Conservation (phyloP, 2,888 invertebrate genomes). For the Chrysopilus asiliformis region DNA sequence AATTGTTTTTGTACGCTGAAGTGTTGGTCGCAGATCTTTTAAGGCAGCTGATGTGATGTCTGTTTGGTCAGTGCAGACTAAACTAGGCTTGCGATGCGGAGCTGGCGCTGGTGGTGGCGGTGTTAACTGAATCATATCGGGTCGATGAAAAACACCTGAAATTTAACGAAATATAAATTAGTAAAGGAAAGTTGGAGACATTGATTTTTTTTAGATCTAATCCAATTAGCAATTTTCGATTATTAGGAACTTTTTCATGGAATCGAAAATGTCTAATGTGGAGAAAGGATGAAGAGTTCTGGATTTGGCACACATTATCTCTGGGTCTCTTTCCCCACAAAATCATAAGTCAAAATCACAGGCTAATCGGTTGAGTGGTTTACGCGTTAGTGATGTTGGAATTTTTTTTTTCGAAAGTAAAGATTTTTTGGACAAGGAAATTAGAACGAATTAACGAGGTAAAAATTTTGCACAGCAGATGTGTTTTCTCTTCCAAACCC, state of each 20-base stretch:
- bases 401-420: too few species aligned
- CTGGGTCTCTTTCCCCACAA: too few species aligned
- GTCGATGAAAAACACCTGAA: conserved; percentile 31
- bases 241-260: not conserved
- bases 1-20: conserved; percentile 55
- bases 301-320: too few species aligned
- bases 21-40: conserved; percentile 61
- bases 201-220: not conserved
- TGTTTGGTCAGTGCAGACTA: conserved; percentile 17
- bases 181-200: not conserved
- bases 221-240: not conserved
- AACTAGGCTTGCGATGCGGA: conserved; percentile 47
- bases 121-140: conserved; percentile 40
- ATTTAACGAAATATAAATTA: conserved; percentile 1
- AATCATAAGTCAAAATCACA: too few species aligned
- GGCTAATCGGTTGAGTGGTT: too few species aligned
- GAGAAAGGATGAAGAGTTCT: too few species aligned
- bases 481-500: too few species aligned
- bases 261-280: too few species aligned
- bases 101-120: conserved; percentile 66
- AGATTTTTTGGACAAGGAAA: too few species aligned
- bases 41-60: conserved; percentile 41
- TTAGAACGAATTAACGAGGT: too few species aligned
- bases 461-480: too few species aligned
- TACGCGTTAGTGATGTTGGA: too few species aligned